Base-by-base conservation (phyloP, 2,113 vertebrate genomes). In the Pyrgilauda ruficollis region DNA sequence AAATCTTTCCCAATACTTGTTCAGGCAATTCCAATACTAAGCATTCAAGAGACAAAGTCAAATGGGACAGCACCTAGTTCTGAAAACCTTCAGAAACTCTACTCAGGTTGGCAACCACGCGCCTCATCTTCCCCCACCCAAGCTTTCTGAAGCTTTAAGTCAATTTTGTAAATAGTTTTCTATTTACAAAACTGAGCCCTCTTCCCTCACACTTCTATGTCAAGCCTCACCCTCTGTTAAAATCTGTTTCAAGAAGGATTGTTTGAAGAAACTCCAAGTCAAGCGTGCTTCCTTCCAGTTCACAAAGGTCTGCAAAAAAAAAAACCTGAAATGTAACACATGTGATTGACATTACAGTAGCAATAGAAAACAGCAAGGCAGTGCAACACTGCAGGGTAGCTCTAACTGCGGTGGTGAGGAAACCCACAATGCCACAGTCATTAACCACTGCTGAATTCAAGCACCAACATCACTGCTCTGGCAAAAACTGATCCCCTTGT, bases 251-350 rank as follows among this genome's bases (percentile, higher is more conserved):
- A 99, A 96, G 97, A 99, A 99, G 64, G 99, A 99, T 62, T 99
- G 99, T 92, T 99, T 99, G 97, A 99, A 99, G 98, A 99, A 99
- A 97, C 99, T 99, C 99, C 99, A 99, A 9, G 99, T 99, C 93
- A 99, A 80, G 68, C 96, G 94, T 79, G 99, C 98, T 89, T 99
- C 98, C 69, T 97, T 98, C 99, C 98, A 98, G 89, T 99, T 98
- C 26, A 99, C 66, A 94, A 99, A 96, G 5, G 98, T 97, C 99
- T 99, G 93, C 11, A 97, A 79, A 80, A 83, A 24, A 24, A 21
- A 24, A 26, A 3, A 41, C 4, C 2, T 61, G 39, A 17, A 43
- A 73, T 33, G 30, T 68, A 83, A 81, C 26, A 64, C 90, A n/a
- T 0, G 1, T 11, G 15, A 63, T 0, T 33, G 46, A 55, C 73